Evolutionary conservation across 2,797 vertebrate genomes (phyloP).

Genomic region (Xenopus petersii): DNA sequence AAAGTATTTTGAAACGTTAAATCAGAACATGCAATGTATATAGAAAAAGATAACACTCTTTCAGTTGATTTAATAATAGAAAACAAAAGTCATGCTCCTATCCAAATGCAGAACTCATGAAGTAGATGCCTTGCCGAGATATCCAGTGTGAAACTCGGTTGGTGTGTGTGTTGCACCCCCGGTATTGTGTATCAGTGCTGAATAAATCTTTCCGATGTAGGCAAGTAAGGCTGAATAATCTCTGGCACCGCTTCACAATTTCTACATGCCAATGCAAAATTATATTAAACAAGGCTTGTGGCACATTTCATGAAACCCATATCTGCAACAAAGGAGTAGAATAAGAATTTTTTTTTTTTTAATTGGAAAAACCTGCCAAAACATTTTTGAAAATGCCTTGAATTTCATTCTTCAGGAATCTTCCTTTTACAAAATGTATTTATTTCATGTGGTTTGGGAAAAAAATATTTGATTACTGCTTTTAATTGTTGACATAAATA

Average conservation of each 20-base stretch:
- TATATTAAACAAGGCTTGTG: constrained; percentile 50
- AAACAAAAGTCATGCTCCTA: constrained; percentile 54
- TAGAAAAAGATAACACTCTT: constrained; percentile 60
- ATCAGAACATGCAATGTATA: constrained; percentile 72
- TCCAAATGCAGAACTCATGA: constrained; percentile 12
- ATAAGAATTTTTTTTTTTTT: constrained; percentile 24
- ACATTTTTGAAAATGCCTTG: constrained; percentile 4
- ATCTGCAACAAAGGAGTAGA: constrained; percentile 47
- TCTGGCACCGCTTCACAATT: constrained; percentile 45
- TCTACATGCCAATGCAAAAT: constrained; percentile 54
- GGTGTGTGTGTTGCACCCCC: constrained; percentile 46
- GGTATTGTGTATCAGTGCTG: constrained; percentile 50
- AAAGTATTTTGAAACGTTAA: constrained; percentile 72
- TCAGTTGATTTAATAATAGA: constrained; percentile 60
- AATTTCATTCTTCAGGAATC: neutral
- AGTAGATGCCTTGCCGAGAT: constrained; percentile 41
- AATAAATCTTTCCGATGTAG: constrained; percentile 43
- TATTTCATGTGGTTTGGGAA: neutral
- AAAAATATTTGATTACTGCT: neutral
- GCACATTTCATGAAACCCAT: constrained; percentile 43
- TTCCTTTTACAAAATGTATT: constrained; percentile 1
- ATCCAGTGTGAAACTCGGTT: constrained; percentile 51
- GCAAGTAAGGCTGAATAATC: neutral
- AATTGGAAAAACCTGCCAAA: constrained; percentile 24
- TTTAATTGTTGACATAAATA: too few species aligned